Evolutionary conservation across 2,888 invertebrate species (phyloP), one percentile per base, ranked within the genome.

Genomic region (Zygogramma bicolorata): DNA sequence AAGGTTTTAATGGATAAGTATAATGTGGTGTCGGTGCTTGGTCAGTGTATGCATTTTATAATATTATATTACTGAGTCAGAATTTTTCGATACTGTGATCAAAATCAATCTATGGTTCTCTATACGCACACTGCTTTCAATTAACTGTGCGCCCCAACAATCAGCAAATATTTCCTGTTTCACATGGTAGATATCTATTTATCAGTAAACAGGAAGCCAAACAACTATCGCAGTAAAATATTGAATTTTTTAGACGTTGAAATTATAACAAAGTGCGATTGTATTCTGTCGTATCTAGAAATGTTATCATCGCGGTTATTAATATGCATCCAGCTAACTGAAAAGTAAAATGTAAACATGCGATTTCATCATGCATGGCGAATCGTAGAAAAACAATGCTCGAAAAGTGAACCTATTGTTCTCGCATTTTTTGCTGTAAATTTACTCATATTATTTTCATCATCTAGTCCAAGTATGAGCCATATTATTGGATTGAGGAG

Each of bases 181-280:
- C 67, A 63, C 67, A 67, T 58, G 46, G 40, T 60, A 71, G 71
- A 71, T 66, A 71, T 67, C 31, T 63, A 67, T 67, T 71, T 71
- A 71, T 71, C 71, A 71, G 67, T 71, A 71, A 67, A 71, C 71
- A 71, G 71, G 67, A 71, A 71, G 40, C 38, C 27, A 60, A 70
- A 60, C 70, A 27, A 53, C 42, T 70, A 66, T 70, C 61, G 58
- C 67, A 46, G 59, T 71, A 38, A 40, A 71, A 63, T 63, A 62
- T 61, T 61, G n/a, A 61, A 58, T 58, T 66, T 63, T 66, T 65
- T 49, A 60, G 53, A 38, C 61, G n/a, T 29, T 42, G 42, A 60
- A 71, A 62, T 60, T 57, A 38, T 63, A 62, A 25, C 25, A 53
- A 53, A 53, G n/a, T 53, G 53, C 53, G 53, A 53, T 53, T 53